A percentile compares a stretch with the other conserved stretches of the same genome.
phyloP scores from a whole-genome alignment of 2,113 vertebrate species.

The Prietella phreatophila region DNA sequence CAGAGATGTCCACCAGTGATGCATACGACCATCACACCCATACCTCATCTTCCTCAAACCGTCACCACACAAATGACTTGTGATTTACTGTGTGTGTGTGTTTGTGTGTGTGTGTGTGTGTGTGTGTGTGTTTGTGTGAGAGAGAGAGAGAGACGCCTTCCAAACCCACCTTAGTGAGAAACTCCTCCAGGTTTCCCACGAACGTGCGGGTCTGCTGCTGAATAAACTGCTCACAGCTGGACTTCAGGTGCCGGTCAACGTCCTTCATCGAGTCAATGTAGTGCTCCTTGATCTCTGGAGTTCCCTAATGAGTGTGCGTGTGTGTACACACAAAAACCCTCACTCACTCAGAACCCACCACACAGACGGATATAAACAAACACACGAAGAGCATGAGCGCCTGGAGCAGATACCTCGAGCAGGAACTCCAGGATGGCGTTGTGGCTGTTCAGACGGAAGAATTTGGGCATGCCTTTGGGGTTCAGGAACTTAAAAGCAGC shows the following conservation, averaged over 20 bases:
- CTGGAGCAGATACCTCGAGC: conserved; percentile 80
- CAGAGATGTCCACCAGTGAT: not conserved
- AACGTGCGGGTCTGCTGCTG: conserved; percentile 95
- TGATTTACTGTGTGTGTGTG: too few relatives aligned
- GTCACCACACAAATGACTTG: not conserved
- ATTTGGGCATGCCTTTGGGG: conserved; percentile 89
- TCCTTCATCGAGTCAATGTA: conserved; percentile 99
- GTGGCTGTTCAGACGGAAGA: conserved; percentile 96
- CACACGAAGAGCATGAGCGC: not conserved
- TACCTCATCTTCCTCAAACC: not conserved
- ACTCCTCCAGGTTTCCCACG: conserved; percentile 89
- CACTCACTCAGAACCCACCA: not conserved
- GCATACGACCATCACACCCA: not conserved
- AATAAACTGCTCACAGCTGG: conserved; percentile 96
- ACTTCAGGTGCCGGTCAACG: conserved; percentile 93
- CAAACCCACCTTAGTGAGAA: conserved; percentile 87
- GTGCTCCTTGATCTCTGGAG: conserved; percentile 97
- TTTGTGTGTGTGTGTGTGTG: not conserved
- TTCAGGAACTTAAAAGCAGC: conserved; percentile 99
- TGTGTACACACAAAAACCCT: conserved; percentile 42
- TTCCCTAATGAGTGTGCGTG: conserved; percentile 75
- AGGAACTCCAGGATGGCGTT: conserved; percentile 98
- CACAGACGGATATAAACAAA: not conserved
- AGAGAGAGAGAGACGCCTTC: not conserved
- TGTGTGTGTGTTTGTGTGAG: too few relatives aligned